Percentiles rank a stretch among this genome's conserved stretches.
Conservation (phyloP, 2,888 invertebrate species). For the Timandra comae region DNA sequence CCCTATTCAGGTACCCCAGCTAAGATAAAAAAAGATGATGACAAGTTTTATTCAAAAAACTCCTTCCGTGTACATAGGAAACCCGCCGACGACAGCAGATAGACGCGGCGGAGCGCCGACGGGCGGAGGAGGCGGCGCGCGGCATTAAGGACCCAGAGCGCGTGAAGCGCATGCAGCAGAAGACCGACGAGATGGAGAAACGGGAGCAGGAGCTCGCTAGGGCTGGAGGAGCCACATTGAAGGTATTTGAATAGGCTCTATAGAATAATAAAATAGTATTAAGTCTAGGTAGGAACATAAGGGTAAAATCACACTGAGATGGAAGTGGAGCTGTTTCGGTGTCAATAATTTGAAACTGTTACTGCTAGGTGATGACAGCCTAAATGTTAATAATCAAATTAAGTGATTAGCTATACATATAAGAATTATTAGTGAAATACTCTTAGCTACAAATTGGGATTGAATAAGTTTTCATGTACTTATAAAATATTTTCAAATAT, state of each 20-base stretch:
- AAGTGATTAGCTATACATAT: too few relatives aligned
- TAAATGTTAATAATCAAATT: background rate
- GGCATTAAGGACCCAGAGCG: constrained; percentile 81
- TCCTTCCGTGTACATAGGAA: constrained; percentile 59
- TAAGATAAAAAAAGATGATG: constrained; percentile 1
- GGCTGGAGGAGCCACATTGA: constrained; percentile 55
- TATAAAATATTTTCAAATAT: background rate
- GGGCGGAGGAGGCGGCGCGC: constrained; percentile 75
- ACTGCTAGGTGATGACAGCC: background rate
- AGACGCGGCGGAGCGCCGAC: constrained; percentile 82
- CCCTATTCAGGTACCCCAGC: too few relatives aligned
- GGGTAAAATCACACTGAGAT: background rate
- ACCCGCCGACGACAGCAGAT: constrained; percentile 79
- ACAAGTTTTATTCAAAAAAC: too few relatives aligned
- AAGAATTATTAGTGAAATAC: too few relatives aligned
- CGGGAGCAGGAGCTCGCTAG: constrained; percentile 69
- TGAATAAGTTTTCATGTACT: too few relatives aligned
- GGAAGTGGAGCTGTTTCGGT: too few relatives aligned
- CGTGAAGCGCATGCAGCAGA: constrained; percentile 76
- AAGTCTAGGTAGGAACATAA: background rate
- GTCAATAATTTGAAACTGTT: too few relatives aligned
- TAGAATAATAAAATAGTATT: constrained; percentile 1
- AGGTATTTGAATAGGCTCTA: constrained; percentile 32
- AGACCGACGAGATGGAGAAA: constrained; percentile 74
- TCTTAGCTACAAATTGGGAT: too few relatives aligned